Percentiles rank a stretch among this genome's conserved stretches.
Evolutionary conservation across 1,140 invertebrate genomes (phyloP).

Genomic region (Cyrtorhinus lividipennis): DNA sequence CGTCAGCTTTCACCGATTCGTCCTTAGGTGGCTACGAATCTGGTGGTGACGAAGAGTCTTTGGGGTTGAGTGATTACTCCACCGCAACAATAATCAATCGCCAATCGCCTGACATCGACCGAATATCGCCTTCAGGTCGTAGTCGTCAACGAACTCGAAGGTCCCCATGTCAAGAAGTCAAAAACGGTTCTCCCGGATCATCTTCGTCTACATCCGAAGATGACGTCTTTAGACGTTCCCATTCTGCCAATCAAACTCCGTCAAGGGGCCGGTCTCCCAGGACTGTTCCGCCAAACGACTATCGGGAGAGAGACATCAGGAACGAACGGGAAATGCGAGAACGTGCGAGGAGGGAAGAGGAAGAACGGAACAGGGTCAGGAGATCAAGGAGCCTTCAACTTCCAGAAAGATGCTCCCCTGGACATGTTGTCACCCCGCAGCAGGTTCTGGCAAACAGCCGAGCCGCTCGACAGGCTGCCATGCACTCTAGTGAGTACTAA

Average conservation of each 20-base stretch:
- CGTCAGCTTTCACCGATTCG: slow-evolving; percentile 32
- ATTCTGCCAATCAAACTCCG: slow-evolving; percentile 16
- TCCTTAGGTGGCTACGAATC: slow-evolving; percentile 41
- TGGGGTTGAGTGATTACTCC: slow-evolving; percentile 22
- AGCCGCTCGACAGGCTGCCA: slow-evolving; percentile 4
- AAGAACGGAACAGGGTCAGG: slow-evolving; percentile 20
- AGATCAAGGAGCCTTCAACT: slow-evolving; percentile 33
- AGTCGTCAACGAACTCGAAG: slow-evolving; percentile 18
- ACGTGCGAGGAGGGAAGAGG: slow-evolving; percentile 1
- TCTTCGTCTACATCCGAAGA: slow-evolving; percentile 23
- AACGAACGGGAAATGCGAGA: slow-evolving; percentile 2
- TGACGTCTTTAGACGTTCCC: slow-evolving; percentile 20
- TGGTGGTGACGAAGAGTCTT: slow-evolving; percentile 36
- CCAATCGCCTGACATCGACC: slow-evolving; percentile 20
- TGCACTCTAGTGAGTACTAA: slow-evolving; percentile 7
- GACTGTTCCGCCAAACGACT: slow-evolving; percentile 1
- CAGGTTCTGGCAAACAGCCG: slow-evolving; percentile 3
- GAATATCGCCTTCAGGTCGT: slow-evolving; percentile 21
- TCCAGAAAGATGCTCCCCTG: slow-evolving; percentile 36
- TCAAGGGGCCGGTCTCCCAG: slow-evolving; percentile 10
- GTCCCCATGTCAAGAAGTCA: slow-evolving; percentile 21
- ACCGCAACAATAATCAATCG: slow-evolving; percentile 22
- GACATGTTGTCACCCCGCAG: slow-evolving; percentile 23
- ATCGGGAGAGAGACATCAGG: slow-evolving; percentile 6
- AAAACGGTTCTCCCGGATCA: slow-evolving; percentile 20